phyloP scores from a whole-genome alignment of 2,797 vertebrate species.

The Tragelaphus eurycerus region DNA sequence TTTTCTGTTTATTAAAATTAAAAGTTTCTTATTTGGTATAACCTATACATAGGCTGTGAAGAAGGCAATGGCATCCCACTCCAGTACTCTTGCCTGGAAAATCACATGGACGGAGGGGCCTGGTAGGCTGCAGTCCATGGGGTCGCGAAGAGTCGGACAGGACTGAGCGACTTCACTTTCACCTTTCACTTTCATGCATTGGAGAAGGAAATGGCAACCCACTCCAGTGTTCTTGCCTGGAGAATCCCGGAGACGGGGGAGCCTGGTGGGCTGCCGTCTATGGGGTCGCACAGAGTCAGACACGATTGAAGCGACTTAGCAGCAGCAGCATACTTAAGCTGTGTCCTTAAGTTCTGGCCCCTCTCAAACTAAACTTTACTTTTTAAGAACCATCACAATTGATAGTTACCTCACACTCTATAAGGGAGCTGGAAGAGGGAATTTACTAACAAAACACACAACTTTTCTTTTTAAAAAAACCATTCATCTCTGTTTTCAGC shows the following conservation, averaged over 20 bases:
- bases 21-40: background rate
- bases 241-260: rapidly evolving
- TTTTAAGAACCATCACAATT: background rate
- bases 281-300: no score
- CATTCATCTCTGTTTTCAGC: background rate
- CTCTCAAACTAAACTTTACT: background rate
- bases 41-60: background rate
- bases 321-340: background rate
- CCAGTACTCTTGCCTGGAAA: no score
- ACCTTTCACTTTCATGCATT: no score
- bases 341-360: background rate
- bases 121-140: no score
- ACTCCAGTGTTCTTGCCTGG: no score
- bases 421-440: background rate
- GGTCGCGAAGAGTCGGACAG: no score
- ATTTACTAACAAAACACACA: background rate
- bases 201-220: no score
- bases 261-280: no score
- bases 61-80: no score
- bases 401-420: background rate
- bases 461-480: background rate
- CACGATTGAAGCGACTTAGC: no score
- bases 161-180: no score
- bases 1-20: background rate
- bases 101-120: no score